Conservation (phyloP, 2,888 invertebrate species). For the Agrotis exclamationis region DNA sequence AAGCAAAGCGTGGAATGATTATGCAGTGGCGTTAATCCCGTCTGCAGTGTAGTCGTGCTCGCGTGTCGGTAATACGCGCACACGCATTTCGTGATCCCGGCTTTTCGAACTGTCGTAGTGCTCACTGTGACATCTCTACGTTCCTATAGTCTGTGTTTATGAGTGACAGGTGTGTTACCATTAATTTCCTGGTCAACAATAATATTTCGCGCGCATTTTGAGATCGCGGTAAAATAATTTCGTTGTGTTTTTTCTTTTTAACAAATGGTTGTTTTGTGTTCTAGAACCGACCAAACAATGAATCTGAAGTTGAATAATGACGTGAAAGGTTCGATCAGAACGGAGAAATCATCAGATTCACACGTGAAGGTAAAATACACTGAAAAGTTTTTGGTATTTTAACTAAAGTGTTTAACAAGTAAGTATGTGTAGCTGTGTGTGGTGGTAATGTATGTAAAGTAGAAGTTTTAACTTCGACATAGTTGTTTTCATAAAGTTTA, state of each 20-base stretch:
- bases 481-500: constrained; percentile 38
- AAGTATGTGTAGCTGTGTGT: background rate
- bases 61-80: constrained; percentile 76
- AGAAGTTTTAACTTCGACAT: constrained; percentile 18
- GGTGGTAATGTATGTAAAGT: constrained; percentile 12
- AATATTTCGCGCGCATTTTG: constrained; percentile 17
- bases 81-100: constrained; percentile 60
- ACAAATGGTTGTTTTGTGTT: constrained; percentile 55
- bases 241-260: constrained; percentile 20
- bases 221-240: background rate
- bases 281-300: constrained; percentile 78
- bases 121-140: constrained; percentile 17
- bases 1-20: constrained; percentile 82
- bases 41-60: constrained; percentile 80
- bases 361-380: constrained; percentile 78
- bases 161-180: constrained; percentile 75
- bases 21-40: constrained; percentile 79
- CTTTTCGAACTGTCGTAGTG: constrained; percentile 28
- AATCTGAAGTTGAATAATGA: constrained; percentile 87
- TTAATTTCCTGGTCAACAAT: background rate
- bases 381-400: constrained; percentile 18
- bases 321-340: constrained; percentile 75
- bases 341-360: constrained; percentile 77
- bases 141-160: constrained; percentile 67
- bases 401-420: constrained; percentile 11